Evolutionary conservation across 35 echinoderm and acorn worm genomes (phyloP).

Genomic region (Stichopus chloronotus): DNA sequence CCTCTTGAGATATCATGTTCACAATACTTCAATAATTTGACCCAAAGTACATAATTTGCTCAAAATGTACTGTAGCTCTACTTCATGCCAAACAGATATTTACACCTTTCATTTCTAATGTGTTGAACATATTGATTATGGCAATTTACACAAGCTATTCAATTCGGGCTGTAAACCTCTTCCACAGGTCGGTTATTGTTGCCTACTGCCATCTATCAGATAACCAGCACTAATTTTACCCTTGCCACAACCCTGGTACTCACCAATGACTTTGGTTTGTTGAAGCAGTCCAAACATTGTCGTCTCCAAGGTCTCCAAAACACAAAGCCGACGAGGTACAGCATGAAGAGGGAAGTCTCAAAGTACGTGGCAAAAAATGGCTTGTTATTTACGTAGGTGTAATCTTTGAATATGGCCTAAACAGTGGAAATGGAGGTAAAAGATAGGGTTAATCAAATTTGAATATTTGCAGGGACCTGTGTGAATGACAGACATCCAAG

Average conservation of each 20-base stretch:
- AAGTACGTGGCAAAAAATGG: conserved; percentile 98
- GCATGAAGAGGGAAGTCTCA: conserved; percentile 98
- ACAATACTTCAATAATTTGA: no score
- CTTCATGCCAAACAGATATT: no score
- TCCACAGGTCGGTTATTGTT: no score
- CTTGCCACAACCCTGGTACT: conserved; percentile 31
- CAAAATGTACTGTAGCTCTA: no score
- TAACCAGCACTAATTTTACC: not conserved
- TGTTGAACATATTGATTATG: no score
- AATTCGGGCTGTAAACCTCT: no score
- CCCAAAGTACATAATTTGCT: no score
- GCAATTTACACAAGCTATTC: no score
- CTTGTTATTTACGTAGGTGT: conserved; percentile 70
- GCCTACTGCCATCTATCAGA: not conserved
- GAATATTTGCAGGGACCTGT: no score
- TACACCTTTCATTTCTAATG: no score
- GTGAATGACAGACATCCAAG: no score
- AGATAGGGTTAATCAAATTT: not conserved
- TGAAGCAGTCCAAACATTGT: conserved; percentile 86
- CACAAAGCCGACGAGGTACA: conserved; percentile 93
- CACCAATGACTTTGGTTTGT: conserved; percentile 79
- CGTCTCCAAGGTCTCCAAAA: conserved; percentile 98
- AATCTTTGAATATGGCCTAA: conserved; percentile 91
- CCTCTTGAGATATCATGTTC: no score
- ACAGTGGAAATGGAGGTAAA: not conserved